These are phyloP conservation scores for Saxidomus purpurata DNA, from an alignment of 1,140 invertebrate species.

Conservation along the genomic window DNA sequence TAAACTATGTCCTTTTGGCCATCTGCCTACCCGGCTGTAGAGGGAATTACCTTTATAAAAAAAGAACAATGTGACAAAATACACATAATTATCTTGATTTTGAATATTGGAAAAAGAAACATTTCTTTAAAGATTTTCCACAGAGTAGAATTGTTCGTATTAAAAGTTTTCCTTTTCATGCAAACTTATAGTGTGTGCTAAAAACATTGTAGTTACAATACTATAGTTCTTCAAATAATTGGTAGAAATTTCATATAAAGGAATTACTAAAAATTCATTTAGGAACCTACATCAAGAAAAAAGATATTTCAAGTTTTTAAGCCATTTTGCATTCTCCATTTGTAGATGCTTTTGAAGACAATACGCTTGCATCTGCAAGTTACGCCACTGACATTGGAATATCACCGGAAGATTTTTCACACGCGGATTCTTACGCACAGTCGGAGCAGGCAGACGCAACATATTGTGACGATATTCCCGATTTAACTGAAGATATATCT, in stretches of 20 bases:
- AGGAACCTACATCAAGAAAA: no score
- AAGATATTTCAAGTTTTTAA: neutral
- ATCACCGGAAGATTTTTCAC: slow-evolving; percentile 56
- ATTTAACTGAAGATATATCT: slow-evolving; percentile 61
- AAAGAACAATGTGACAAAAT: neutral
- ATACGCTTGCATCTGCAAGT: slow-evolving; percentile 8
- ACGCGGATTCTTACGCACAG: slow-evolving; percentile 42
- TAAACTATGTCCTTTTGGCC: neutral
- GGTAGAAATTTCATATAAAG: no score
- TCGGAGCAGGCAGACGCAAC: slow-evolving; percentile 53
- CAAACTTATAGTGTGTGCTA: no score
- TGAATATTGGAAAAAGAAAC: no score
- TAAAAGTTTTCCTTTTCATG: no score
- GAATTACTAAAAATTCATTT: no score
- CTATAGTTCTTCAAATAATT: no score
- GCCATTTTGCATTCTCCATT: slow-evolving; percentile 6
- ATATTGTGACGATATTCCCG: slow-evolving; percentile 61
- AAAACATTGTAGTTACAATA: no score
- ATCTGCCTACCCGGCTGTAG: no score
- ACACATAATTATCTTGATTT: slow-evolving; percentile 1
- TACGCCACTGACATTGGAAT: neutral
- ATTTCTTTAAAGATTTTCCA: no score
- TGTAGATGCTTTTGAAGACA: slow-evolving; percentile 24
- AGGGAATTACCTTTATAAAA: neutral
- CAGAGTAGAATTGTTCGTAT: no score